A percentile compares a stretch with the other conserved stretches of the same genome.
phyloP scores from a whole-genome alignment of 2,113 vertebrate genomes.

The Pogona vitticeps region DNA sequence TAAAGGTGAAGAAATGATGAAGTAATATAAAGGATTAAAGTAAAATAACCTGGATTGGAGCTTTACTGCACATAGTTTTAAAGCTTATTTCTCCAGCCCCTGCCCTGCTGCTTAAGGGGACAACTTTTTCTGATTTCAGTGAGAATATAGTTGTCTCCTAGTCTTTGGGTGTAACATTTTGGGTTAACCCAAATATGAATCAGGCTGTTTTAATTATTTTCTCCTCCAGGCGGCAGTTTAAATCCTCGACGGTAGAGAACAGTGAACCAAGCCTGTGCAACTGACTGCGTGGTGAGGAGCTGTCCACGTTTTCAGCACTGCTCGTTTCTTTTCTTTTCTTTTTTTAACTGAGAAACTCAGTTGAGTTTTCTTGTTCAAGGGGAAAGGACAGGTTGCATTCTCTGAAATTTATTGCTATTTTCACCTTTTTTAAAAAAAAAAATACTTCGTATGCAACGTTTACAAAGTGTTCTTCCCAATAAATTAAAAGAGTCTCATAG shows the following conservation, averaged over 20 bases:
- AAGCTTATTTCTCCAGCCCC: not conserved
- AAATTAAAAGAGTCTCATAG: not conserved
- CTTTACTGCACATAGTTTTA: not conserved
- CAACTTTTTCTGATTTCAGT: not conserved
- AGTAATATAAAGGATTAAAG: not conserved
- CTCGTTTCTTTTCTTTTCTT: not conserved
- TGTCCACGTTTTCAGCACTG: constrained; percentile 5
- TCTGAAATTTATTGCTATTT: no score
- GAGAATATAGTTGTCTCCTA: not conserved
- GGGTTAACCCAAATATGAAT: not conserved
- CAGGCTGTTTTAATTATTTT: not conserved
- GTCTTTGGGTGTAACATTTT: no score
- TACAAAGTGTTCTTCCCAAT: not conserved
- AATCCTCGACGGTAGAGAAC: not conserved
- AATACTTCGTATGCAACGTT: not conserved
- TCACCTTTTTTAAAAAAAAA: not conserved
- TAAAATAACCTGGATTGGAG: not conserved
- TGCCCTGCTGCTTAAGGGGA: not conserved
- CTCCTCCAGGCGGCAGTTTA: not conserved
- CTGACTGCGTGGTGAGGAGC: not conserved
- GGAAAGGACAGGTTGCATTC: no score
- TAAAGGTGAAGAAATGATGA: not conserved
- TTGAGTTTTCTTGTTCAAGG: no score
- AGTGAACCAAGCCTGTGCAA: not conserved
- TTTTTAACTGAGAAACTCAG: no score